A percentile compares a stretch with the other conserved stretches of the same genome.
These are phyloP conservation scores for Habrosyne pyritoides DNA, from an alignment of 2,888 invertebrate genomes.

Conservation along the genomic window DNA sequence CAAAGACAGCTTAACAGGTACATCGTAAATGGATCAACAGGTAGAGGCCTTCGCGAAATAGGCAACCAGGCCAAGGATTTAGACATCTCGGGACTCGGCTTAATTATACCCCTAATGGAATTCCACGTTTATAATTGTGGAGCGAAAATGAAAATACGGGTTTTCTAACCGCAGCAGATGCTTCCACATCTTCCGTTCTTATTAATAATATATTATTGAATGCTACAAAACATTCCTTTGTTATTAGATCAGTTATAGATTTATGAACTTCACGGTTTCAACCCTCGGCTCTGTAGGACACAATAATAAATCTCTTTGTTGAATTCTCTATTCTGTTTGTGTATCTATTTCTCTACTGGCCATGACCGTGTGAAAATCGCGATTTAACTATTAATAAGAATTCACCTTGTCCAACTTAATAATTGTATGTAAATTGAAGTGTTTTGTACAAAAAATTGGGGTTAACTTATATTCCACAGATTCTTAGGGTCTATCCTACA, in stretches of 20 bases:
- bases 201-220: neutral
- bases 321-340: neutral
- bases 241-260: neutral
- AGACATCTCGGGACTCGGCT: slow-evolving; percentile 5
- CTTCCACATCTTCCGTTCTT: too few species aligned
- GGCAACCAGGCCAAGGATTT: slow-evolving; percentile 59
- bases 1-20: slow-evolving; percentile 36
- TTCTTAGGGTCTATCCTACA: too few species aligned
- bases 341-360: neutral
- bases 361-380: slow-evolving; percentile 1
- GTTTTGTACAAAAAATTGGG: neutral
- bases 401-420: neutral
- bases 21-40: slow-evolving; percentile 55
- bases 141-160: neutral
- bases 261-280: neutral
- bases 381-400: neutral
- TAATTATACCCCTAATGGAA: slow-evolving; percentile 10
- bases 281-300: neutral
- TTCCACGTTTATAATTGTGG: neutral
- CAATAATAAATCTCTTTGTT: neutral
- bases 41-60: slow-evolving; percentile 49
- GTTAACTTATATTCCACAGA: neutral
- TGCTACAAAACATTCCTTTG: neutral
- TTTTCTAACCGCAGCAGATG: neutral
- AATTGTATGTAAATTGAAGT: neutral